Evolutionary conservation across 2,797 vertebrate species (phyloP).

Genomic region (Gastrophryne carolinensis): DNA sequence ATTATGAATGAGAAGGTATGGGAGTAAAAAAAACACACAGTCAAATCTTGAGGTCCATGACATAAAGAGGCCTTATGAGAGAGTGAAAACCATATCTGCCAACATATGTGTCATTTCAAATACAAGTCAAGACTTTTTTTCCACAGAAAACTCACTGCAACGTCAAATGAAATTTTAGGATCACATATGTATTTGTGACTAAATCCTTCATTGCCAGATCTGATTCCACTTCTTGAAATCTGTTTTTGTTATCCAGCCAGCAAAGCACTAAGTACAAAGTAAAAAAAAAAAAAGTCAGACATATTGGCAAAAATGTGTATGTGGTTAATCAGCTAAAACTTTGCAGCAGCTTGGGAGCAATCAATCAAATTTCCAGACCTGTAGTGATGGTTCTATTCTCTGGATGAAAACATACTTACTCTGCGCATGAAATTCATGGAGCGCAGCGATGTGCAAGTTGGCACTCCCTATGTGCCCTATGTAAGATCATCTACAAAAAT

Average conservation of each 20-base stretch:
- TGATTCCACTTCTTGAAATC: slow-evolving; percentile 70
- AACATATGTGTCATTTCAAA: slow-evolving; percentile 60
- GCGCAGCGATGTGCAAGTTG: neutral
- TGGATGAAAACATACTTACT: slow-evolving; percentile 49
- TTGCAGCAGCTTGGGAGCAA: slow-evolving; percentile 68
- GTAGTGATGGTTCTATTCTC: slow-evolving; percentile 60
- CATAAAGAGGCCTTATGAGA: slow-evolving; percentile 50
- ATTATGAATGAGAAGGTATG: neutral
- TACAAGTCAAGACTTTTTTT: slow-evolving; percentile 63
- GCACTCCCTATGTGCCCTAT: too few relatives aligned
- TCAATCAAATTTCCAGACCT: slow-evolving; percentile 68
- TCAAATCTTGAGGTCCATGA: slow-evolving; percentile 44
- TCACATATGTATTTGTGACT: slow-evolving; percentile 71
- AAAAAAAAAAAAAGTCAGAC: slow-evolving; percentile 64
- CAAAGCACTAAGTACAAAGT: slow-evolving; percentile 63
- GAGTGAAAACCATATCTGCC: slow-evolving; percentile 54
- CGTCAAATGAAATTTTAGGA: slow-evolving; percentile 74
- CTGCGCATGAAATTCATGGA: neutral
- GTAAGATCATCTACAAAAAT: too few relatives aligned
- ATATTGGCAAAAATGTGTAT: slow-evolving; percentile 67
- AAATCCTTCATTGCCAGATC: slow-evolving; percentile 69
- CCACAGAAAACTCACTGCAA: slow-evolving; percentile 62
- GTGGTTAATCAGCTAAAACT: slow-evolving; percentile 72
- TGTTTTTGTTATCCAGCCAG: slow-evolving; percentile 70
- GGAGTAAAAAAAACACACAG: slow-evolving; percentile 24